These are phyloP conservation scores for Diplazon laetatorius DNA, from an alignment of 2,888 invertebrate genomes.

Conservation along the genomic window DNA sequence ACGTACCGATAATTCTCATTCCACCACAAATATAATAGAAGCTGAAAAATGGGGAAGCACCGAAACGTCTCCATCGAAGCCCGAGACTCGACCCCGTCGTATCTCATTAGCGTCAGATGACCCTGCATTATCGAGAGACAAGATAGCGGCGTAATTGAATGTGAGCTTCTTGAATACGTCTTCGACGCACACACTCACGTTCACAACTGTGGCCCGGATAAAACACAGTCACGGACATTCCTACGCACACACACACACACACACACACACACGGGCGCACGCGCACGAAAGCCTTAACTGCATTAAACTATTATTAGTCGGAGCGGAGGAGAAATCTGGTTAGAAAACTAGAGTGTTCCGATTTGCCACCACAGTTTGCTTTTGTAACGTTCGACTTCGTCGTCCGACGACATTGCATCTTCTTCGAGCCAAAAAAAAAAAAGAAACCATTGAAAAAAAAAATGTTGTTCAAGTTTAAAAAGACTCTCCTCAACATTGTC, in stretches of 20 bases:
- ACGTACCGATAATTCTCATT: too few species aligned
- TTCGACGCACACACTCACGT: too few species aligned
- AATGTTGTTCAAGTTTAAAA: too few species aligned
- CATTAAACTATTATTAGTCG: slow-evolving; percentile 29
- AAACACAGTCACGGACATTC: too few species aligned
- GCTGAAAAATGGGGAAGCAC: not conserved
- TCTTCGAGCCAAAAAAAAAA: not conserved
- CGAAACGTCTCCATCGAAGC: slow-evolving; percentile 14
- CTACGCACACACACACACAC: too few species aligned
- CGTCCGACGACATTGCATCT: not conserved
- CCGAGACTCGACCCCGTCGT: slow-evolving; percentile 26
- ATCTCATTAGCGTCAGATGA: slow-evolving; percentile 30
- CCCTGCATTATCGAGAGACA: slow-evolving; percentile 31
- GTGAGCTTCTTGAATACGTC: slow-evolving; percentile 9
- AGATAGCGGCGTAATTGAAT: slow-evolving; percentile 32
- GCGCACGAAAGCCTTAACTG: slow-evolving; percentile 9
- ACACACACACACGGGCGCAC: not conserved
- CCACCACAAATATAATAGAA: not conserved
- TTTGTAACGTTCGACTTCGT: not conserved
- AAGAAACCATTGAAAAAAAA: not conserved
- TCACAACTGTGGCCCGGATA: too few species aligned
- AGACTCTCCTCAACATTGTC: not conserved
- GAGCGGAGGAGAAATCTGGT: slow-evolving; percentile 16
- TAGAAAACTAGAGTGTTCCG: slow-evolving; percentile 16
- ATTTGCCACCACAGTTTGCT: not conserved